These are phyloP conservation scores for Euspilapteryx auroguttella DNA, from an alignment of 2,888 invertebrate species.

Conservation along the genomic window DNA sequence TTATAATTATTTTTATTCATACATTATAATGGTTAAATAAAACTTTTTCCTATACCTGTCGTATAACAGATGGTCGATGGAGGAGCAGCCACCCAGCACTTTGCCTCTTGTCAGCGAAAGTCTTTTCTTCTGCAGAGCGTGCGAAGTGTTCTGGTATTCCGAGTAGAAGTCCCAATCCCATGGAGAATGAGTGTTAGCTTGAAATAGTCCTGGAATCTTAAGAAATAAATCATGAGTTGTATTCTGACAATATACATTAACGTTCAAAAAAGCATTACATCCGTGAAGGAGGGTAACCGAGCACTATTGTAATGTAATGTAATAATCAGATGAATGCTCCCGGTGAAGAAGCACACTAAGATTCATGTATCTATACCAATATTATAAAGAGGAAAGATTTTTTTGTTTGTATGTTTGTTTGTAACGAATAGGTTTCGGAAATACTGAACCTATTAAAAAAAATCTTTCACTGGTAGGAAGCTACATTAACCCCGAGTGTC, in stretches of 20 bases:
- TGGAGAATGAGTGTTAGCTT: neutral
- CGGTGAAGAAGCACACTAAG: no score
- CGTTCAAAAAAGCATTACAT: no score
- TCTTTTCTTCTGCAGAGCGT: neutral
- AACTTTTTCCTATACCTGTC: neutral
- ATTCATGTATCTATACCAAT: no score
- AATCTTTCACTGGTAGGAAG: no score
- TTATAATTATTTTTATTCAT: neutral
- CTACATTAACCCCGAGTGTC: no score
- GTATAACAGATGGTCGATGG: constrained; percentile 1
- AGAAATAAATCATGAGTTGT: neutral
- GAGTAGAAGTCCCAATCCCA: neutral
- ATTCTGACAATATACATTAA: neutral
- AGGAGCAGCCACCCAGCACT: neutral
- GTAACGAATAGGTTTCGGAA: no score
- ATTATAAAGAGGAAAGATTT: no score
- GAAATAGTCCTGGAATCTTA: neutral
- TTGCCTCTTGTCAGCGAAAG: neutral
- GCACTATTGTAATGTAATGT: no score
- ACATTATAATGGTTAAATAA: neutral
- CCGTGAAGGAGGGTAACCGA: no score
- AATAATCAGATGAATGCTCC: no score
- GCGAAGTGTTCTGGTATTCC: neutral
- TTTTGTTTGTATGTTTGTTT: no score
- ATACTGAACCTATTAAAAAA: no score